Evolutionary conservation across 35 echinoderm and acorn worm species (phyloP), one percentile per base, ranked within the genome.

Genomic region (Eucidaris tribuloides): DNA sequence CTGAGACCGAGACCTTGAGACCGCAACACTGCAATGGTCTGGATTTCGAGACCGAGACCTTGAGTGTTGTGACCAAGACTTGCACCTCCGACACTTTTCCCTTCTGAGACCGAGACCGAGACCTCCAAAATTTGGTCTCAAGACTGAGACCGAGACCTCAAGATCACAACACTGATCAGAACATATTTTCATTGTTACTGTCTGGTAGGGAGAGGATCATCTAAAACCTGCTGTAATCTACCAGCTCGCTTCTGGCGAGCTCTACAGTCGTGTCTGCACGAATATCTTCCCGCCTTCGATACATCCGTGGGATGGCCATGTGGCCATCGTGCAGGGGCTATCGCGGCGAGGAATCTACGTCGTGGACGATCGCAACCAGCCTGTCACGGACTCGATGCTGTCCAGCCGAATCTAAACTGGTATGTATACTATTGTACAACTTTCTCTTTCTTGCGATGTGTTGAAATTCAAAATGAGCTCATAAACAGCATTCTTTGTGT

Each of bases 141-240:
- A n/a, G n/a, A n/a, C n/a, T n/a, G n/a, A n/a, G n/a, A n/a, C n/a
- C n/a, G n/a, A n/a, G n/a, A n/a, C n/a, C n/a, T n/a, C n/a, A n/a
- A n/a, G n/a, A n/a, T n/a, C n/a, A n/a, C 15, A 14, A 20, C 15
- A 14, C 15, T 24, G 20, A 68, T 20, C 20, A 68, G 18, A 15
- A 45, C 13, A 78, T 11, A 15, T 18, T 40, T 19, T 61, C 9
- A 43, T 57, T 78, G 78, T 68, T 24, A 31, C 82, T 72, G 87
- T 48, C 31, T 44, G 35, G n/a, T 65, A 96, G 93, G 93, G 93
- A 25, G 76, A 91, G 62, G 94, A 96, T 22, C 89, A 96, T 42
- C 58, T 96, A 30, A 91, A 91, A 58, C 94, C 94, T 17, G 79
- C 84, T 0, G 85, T 96, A 15, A 96, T 96, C 84, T 88, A 96